phyloP scores from a whole-genome alignment of 2,113 vertebrate species.

The Poicephalus gulielmi region DNA sequence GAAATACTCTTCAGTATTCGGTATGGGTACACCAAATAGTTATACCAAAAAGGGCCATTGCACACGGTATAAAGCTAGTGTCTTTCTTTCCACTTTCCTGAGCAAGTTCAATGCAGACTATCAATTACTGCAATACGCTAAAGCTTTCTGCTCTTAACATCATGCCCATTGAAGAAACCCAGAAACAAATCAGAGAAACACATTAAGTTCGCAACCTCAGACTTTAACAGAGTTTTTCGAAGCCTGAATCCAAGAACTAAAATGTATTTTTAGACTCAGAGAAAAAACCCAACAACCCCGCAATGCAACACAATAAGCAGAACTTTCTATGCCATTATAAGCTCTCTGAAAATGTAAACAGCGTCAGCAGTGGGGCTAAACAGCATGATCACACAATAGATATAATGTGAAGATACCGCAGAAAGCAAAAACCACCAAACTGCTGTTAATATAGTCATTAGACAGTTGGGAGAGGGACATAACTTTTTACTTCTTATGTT shows the following conservation, averaged over 20 bases:
- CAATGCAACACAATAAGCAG: neutral
- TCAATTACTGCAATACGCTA: neutral
- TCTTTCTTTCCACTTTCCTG: neutral
- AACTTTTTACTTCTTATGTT: neutral
- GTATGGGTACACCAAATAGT: neutral
- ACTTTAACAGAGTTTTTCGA: neutral
- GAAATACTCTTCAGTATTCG: neutral
- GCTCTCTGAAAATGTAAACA: neutral
- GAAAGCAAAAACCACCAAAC: neutral
- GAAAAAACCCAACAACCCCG: neutral
- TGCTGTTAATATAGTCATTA: neutral
- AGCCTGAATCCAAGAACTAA: neutral
- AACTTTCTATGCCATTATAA: neutral
- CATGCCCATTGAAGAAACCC: neutral
- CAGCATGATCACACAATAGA: neutral
- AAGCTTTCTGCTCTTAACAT: neutral
- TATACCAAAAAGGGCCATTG: neutral
- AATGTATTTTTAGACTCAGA: neutral
- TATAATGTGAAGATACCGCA: neutral
- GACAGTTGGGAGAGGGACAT: neutral
- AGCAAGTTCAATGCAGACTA: neutral
- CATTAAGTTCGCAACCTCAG: neutral
- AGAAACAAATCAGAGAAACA: neutral
- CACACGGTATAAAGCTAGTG: neutral
- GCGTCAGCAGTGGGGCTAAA: accelerated